Evolutionary conservation across 2,113 vertebrate species (phyloP).

Genomic region (Amphiprion percula): DNA sequence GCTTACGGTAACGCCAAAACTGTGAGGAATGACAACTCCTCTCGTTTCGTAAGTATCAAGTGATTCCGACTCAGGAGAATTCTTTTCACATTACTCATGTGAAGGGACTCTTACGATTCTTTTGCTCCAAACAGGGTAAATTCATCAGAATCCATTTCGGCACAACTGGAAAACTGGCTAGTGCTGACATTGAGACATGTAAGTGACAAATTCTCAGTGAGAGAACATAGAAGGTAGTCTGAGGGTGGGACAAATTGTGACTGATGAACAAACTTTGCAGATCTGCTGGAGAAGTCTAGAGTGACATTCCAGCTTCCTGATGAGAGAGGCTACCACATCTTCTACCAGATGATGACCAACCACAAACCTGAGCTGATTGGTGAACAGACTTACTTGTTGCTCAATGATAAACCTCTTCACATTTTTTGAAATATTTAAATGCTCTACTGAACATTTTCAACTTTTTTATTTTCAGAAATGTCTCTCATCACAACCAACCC

Average conservation of each 20-base stretch:
- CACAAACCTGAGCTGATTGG: slow-evolving; percentile 74
- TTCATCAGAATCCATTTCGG: slow-evolving; percentile 78
- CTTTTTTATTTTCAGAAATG: slow-evolving; percentile 35
- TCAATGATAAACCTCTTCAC: background rate
- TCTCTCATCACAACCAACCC: slow-evolving; percentile 74
- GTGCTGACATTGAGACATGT: slow-evolving; percentile 80
- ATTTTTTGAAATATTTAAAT: background rate
- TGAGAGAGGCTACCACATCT: slow-evolving; percentile 80
- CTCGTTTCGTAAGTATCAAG: slow-evolving; percentile 72
- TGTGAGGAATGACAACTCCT: slow-evolving; percentile 79
- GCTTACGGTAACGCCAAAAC: slow-evolving; percentile 78
- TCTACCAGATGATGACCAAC: slow-evolving; percentile 79
- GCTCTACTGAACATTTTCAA: background rate
- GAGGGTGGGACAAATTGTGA: slow-evolving; percentile 13
- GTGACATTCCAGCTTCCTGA: slow-evolving; percentile 74
- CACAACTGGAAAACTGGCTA: slow-evolving; percentile 72
- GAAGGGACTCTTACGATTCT: background rate
- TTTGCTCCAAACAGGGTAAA: slow-evolving; percentile 71
- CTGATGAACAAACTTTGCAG: slow-evolving; percentile 38
- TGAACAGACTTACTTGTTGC: slow-evolving; percentile 3
- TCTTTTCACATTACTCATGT: background rate
- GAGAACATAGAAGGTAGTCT: background rate
- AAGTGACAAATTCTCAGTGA: slow-evolving; percentile 38
- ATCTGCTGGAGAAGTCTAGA: slow-evolving; percentile 80
- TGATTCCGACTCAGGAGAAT: background rate